These are phyloP conservation scores for Brachionus sp. DNA, from an alignment of 1,140 invertebrate genomes.

Conservation along the genomic window DNA sequence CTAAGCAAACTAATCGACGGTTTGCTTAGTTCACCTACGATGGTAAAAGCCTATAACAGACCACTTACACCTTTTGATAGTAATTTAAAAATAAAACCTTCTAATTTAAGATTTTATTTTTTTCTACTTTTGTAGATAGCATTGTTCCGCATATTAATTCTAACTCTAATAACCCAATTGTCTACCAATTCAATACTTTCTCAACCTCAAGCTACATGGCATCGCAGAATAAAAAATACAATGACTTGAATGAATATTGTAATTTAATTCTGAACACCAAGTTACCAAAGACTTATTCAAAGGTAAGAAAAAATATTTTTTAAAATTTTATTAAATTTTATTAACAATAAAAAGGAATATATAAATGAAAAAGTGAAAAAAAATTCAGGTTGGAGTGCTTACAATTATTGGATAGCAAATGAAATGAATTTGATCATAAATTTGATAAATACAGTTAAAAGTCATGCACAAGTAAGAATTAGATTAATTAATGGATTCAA, in stretches of 20 bases:
- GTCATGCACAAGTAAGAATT: conserved; percentile 51
- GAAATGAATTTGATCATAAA: conserved; percentile 56
- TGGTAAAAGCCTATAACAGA: conserved; percentile 55
- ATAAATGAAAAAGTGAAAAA: conserved; percentile 56
- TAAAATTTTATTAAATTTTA: not conserved
- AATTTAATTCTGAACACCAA: conserved; percentile 52
- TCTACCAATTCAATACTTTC: not conserved
- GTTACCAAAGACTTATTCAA: conserved; percentile 53
- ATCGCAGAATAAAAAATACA: conserved; percentile 55
- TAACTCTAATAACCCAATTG: not conserved
- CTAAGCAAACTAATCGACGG: conserved; percentile 57
- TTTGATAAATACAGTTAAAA: conserved; percentile 54
- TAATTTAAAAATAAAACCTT: conserved; percentile 43
- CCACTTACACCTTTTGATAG: conserved; percentile 56
- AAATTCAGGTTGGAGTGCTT: conserved; percentile 52
- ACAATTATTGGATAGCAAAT: conserved; percentile 57
- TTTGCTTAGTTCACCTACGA: conserved; percentile 53
- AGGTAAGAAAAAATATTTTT: not conserved
- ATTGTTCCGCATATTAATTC: conserved; percentile 22
- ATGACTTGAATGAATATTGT: conserved; percentile 58
- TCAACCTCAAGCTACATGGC: conserved; percentile 51
- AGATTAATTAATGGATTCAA: not conserved
- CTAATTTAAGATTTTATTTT: not conserved
- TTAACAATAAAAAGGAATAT: conserved; percentile 53
- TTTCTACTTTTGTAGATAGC: not conserved